phyloP scores from a whole-genome alignment of 2,888 invertebrate genomes.

The Oasisia sp. region DNA sequence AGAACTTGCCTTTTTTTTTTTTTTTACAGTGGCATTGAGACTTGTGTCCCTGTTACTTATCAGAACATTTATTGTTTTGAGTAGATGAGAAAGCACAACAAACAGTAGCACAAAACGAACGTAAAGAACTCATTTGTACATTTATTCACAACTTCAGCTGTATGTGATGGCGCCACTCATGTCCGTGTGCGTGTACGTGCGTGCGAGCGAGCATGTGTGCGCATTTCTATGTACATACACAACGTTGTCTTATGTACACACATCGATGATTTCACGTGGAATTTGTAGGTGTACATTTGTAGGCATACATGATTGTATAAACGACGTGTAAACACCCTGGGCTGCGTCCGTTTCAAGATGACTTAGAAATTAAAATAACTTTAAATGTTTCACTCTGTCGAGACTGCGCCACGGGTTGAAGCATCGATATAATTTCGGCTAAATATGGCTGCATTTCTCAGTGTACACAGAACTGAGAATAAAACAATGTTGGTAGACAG shows the following conservation, averaged over 20 bases:
- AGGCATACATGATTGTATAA: constrained; percentile 10
- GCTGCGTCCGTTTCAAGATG: neutral
- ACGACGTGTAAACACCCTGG: neutral
- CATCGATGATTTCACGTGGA: neutral
- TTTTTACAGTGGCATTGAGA: too few relatives aligned
- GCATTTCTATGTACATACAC: neutral
- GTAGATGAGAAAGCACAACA: neutral
- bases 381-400: neutral
- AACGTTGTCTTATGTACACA: neutral
- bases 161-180: neutral
- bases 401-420: neutral
- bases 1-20: too few relatives aligned
- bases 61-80: neutral
- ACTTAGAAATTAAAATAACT: neutral
- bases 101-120: neutral
- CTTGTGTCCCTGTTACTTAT: too few relatives aligned
- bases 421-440: neutral
- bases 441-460: neutral
- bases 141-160: neutral
- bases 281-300: constrained; percentile 3
- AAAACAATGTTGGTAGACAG: neutral
- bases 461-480: neutral
- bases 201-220: neutral
- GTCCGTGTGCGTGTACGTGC: neutral
- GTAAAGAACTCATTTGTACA: neutral